Conservation (phyloP, 1,140 invertebrate species). For the Ceratosolen fusciceps region DNA sequence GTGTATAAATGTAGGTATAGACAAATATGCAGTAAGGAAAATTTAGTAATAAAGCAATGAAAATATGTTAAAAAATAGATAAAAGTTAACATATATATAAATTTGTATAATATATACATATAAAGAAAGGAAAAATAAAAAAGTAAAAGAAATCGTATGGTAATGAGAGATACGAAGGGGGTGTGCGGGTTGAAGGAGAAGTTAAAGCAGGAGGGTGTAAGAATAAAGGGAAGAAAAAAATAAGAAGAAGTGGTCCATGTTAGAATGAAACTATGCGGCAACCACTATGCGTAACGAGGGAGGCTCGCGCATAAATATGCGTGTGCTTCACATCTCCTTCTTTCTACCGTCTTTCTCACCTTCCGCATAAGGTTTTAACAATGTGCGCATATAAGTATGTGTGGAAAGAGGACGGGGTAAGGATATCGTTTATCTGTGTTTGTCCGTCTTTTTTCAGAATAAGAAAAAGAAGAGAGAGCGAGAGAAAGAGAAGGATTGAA, state of each 20-base stretch:
- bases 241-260: constrained; percentile 54
- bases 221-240: neutral
- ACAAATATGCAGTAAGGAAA: neutral
- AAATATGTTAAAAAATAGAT: neutral
- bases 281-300: constrained; percentile 67
- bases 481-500: constrained; percentile 60
- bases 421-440: neutral
- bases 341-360: constrained; percentile 37
- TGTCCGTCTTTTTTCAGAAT: constrained; percentile 42
- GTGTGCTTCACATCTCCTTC: constrained; percentile 42
- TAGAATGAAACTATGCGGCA: constrained; percentile 65
- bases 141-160: neutral
- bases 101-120: neutral
- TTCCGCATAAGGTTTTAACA: neutral
- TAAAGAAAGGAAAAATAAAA: neutral
- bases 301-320: constrained; percentile 59
- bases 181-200: neutral
- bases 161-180: neutral
- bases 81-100: neutral
- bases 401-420: too few species aligned
- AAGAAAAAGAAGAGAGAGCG: too few species aligned
- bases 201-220: neutral
- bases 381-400: neutral
- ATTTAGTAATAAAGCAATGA: neutral
- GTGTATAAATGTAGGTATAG: too few species aligned